phyloP scores from a whole-genome alignment of 2,797 vertebrate species.

The Glyptemys insculpta region DNA sequence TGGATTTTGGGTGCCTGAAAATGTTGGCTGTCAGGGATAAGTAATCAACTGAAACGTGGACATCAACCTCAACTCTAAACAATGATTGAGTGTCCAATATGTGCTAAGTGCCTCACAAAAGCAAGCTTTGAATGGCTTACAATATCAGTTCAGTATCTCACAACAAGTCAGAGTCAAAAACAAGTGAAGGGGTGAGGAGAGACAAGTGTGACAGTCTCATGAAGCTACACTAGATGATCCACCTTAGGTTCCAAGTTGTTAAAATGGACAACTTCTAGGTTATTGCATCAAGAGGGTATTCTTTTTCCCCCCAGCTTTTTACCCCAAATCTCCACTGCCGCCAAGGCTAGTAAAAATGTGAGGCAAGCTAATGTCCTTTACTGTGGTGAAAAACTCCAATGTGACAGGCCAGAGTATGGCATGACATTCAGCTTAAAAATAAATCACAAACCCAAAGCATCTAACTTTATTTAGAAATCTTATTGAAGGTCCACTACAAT shows the following conservation, averaged over 20 bases:
- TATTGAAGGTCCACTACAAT: neutral
- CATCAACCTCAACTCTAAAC: neutral
- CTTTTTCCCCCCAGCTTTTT: neutral
- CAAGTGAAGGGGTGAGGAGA: neutral
- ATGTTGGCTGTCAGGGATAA: neutral
- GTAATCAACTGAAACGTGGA: rapidly evolving
- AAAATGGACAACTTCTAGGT: neutral
- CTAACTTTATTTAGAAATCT: neutral
- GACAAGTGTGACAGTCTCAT: neutral
- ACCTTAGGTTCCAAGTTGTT: neutral
- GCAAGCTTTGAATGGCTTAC: neutral
- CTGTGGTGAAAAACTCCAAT: neutral
- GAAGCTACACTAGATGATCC: neutral
- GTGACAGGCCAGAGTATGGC: neutral
- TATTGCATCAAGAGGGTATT: neutral
- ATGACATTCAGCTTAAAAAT: neutral
- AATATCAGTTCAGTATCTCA: neutral
- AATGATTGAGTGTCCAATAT: neutral
- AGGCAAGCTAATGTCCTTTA: neutral
- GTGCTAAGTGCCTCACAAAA: neutral
- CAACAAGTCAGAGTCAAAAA: neutral
- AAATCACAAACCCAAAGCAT: neutral
- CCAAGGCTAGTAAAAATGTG: neutral
- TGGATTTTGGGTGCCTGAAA: neutral
- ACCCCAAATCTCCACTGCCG: neutral